Evolutionary conservation across 2,888 invertebrate species (phyloP), one percentile per base, ranked within the genome.

Genomic region (Drosophila prostipennis): DNA sequence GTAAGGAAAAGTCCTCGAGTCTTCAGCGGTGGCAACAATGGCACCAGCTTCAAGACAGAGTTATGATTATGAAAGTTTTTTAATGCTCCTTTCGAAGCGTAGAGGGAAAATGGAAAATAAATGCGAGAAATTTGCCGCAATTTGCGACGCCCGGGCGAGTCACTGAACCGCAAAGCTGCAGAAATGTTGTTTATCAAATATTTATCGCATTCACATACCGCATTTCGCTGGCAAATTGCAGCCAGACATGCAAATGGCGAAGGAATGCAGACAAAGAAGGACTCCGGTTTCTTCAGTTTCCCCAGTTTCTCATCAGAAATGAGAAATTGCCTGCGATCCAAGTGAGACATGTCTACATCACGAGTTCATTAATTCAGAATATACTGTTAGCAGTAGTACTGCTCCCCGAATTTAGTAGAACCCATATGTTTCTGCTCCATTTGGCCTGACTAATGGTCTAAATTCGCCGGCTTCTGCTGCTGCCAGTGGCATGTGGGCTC

Each of bases 61-160:
- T 87, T 89, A 89, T 83, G 84, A 86, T 89, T 87, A 80, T 67
- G 61, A 84, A 76, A 87, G 84, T 67, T 85, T 86, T 77, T 64
- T 68, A 69, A 73, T 71, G 65, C 34, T 34, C 34, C 74, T 4
- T 23, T 6, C 26, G 58, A 32, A 40, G 23, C 61, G 13, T n/a
- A 8, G 39, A 26, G 39, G 13, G 37, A 64, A 81, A 85, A 79
- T 85, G 49, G 48, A 53, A 69, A 77, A 72, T 63, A 82, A 77
- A 77, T 77, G 70, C 61, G 55, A 61, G 64, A 61, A 80, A 86
- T 65, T 86, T 86, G 65, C 72, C 68, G 67, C 77, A 85, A 72
- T 77, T 82, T 79, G 63, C 45, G 74, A 77, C 72, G 67, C 78
- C 70, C 54, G 70, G 65, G 45, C 14, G 56, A 74, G 89, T 84